Evolutionary conservation across 2,113 vertebrate species (phyloP), one percentile per base, ranked within the genome.

Genomic region (Myotis brandtii): DNA sequence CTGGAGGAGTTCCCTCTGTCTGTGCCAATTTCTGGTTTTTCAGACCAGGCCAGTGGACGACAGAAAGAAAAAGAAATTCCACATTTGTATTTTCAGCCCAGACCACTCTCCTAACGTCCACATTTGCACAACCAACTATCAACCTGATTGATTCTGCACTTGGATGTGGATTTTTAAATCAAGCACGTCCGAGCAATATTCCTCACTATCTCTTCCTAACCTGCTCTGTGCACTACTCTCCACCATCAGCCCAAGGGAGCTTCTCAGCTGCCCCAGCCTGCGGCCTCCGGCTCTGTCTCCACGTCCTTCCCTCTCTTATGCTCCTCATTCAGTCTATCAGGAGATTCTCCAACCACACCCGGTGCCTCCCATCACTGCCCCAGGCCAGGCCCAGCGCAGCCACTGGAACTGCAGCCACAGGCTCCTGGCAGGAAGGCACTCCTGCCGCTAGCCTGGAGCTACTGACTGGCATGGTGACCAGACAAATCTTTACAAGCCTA

Each of bases 121-220:
- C 54, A 59, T 52, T 1, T 80, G 43, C 27, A 6, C 27, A 52
- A 62, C 27, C 21, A 52, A 72, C 23, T 2, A 20, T 40, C 32
- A 6, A 20, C n/a, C 37, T 66, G 14, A 56, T 70, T 48, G 86
- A 81, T 27, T 64, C 3, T 23, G 17, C 9, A 34, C 34, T 76
- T 86, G 62, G 46, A 56, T 46, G 34, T 32, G 48, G 23, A 20
- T 54, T 82, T 89, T 82, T 48, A 86, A 86, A 82, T 3, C 75
- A 56, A 86, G 75, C 37, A 20, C 13, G 27, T 62, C 30, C n/a
- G 23, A 81, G 56, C 23, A 84, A 43, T n/a, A 75, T 8, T 64
- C 43, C 48, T 69, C 43, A n/a, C 3, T 62, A 13, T 56, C 52
- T 75, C 69, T 89, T 73, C 32, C 75, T 46, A 67, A 37, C 3